Base-by-base conservation (phyloP, 2,797 vertebrate species). In the Oreochromis mossambicus region DNA sequence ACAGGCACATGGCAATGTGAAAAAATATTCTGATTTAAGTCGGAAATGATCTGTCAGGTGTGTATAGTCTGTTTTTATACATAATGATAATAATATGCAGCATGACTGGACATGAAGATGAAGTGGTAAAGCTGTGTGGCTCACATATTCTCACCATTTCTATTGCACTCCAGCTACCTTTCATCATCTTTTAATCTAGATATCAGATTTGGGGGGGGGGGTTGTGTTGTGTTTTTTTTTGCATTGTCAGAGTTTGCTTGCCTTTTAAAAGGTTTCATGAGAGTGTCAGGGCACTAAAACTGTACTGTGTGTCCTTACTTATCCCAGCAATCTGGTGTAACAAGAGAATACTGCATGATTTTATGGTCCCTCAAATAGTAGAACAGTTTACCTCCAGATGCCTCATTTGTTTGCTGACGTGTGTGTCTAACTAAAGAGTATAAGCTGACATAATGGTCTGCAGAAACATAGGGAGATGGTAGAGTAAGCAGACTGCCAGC, bases 351-450 rank as follows among this genome's bases (percentile, higher is more conserved):
- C 61, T 51, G 32, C 41, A 63, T 66, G 52, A 41, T 77, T 85
- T 86, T 51, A 50, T 82, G 26, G 50, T 66, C 34, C 55, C 55
- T 83, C 15, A 51, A 73, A 80, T 63, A 51, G 70, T 73, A 50
- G 61, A 88, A 84, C 75, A 81, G 50, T 75, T 83, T 32, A 78
- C 70, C 56, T 78, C 56, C 52, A 56, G 78, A 68, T 80, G 80
- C 76, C 52, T 85, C 73, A 83, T 93, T 78, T 85, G 80, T 85
- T 92, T 82, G 66, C 78, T 78, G 78, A 76, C 10, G 12, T 85
- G 41, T 86, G 24, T 77, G 46, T 85, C 77, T 61, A 66, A 73
- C 36, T 15, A 46, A 76, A 21, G 76, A 63, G 51, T 88, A 61
- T 68, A 81, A 81, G 68, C 82, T 85, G 87, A 90, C 46, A 76